phyloP scores from a whole-genome alignment of 2,888 invertebrate species.

The Sphinx pinastri region DNA sequence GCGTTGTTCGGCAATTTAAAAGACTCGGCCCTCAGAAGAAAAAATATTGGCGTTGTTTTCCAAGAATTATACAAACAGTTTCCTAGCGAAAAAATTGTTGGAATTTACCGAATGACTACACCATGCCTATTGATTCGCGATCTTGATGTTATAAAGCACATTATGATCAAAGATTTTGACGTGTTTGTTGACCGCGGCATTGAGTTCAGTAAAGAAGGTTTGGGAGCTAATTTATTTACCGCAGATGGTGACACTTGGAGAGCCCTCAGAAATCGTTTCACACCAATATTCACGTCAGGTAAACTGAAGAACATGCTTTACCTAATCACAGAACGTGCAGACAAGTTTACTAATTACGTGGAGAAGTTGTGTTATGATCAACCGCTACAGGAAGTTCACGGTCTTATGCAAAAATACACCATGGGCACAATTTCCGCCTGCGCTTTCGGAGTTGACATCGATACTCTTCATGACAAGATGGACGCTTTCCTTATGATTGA shows the following conservation, averaged over 20 bases:
- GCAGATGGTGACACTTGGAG: constrained; percentile 59
- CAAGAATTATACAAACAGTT: constrained; percentile 52
- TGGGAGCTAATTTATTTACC: constrained; percentile 59
- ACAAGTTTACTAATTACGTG: constrained; percentile 39
- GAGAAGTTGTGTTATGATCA: constrained; percentile 32
- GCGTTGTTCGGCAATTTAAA: constrained; percentile 44
- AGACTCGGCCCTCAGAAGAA: constrained; percentile 37
- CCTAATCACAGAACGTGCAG: too few relatives aligned
- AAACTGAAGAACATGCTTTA: too few relatives aligned
- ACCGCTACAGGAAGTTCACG: constrained; percentile 46
- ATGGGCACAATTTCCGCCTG: constrained; percentile 53
- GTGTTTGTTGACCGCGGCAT: too few relatives aligned
- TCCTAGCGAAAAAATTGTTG: constrained; percentile 47
- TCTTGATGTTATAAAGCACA: too few relatives aligned
- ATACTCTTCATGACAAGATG: constrained; percentile 40
- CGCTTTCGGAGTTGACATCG: constrained; percentile 32
- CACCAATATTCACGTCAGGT: constrained; percentile 33
- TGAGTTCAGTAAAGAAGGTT: not conserved
- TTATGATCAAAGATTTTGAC: too few relatives aligned
- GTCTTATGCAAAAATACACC: constrained; percentile 51
- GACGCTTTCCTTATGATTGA: constrained; percentile 37
- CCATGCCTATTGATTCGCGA: too few relatives aligned
- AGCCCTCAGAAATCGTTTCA: constrained; percentile 53
- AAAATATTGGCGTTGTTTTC: constrained; percentile 41
- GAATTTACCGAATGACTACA: too few relatives aligned